phyloP scores from a whole-genome alignment of 1,140 invertebrate species.

The Monomorium pharaonis region DNA sequence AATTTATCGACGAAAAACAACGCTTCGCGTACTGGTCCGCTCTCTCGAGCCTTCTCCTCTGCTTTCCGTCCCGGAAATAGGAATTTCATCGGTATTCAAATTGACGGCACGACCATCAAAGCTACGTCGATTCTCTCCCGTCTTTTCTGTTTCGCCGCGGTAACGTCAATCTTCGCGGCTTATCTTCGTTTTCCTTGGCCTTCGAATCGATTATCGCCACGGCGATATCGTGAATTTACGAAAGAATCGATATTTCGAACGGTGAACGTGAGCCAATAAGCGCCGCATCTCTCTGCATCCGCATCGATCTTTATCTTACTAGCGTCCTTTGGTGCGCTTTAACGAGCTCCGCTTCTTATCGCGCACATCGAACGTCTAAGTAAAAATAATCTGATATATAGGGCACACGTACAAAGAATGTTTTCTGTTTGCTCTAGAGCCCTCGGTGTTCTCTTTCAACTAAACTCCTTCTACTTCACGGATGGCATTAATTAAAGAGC shows the following conservation, averaged over 20 bases:
- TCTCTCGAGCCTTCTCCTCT: background rate
- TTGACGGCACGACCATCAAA: slow-evolving; percentile 72
- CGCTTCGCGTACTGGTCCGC: slow-evolving; percentile 26
- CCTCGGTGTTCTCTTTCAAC: slow-evolving; percentile 26
- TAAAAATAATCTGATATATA: slow-evolving; percentile 33
- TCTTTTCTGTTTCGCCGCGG: slow-evolving; percentile 53
- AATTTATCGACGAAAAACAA: slow-evolving; percentile 75
- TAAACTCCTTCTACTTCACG: slow-evolving; percentile 11
- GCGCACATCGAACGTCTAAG: background rate
- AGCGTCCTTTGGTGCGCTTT: background rate
- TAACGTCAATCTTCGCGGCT: background rate
- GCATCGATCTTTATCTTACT: background rate
- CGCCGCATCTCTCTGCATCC: background rate
- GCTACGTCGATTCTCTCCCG: slow-evolving; percentile 65
- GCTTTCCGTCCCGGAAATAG: slow-evolving; percentile 67
- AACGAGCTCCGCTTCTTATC: slow-evolving; percentile 5
- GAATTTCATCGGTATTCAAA: slow-evolving; percentile 74
- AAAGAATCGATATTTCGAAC: slow-evolving; percentile 17
- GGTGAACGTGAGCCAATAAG: background rate
- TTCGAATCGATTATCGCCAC: slow-evolving; percentile 12
- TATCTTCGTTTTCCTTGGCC: background rate
- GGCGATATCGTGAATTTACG: background rate
- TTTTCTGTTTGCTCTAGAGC: background rate
- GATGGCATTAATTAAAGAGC: slow-evolving; percentile 41
- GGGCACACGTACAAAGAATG: background rate